Evolutionary conservation across 2,797 vertebrate species (phyloP).

Genomic region (Corythornis leucogaster): DNA sequence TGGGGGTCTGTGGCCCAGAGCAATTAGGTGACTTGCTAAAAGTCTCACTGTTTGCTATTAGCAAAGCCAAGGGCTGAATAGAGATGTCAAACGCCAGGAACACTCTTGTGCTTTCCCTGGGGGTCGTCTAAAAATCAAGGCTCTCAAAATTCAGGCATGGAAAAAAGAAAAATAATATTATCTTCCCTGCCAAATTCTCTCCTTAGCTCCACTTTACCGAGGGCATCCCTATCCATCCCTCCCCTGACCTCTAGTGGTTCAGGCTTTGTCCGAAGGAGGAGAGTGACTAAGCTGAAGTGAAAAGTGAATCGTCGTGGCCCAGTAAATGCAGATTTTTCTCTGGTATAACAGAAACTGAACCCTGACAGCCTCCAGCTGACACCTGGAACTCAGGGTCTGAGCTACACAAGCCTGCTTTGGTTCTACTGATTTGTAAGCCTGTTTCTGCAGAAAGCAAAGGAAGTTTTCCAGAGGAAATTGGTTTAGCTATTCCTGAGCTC

Average conservation of each 20-base stretch:
- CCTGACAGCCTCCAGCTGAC: not conserved
- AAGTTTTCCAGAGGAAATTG: not conserved
- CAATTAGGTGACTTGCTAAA: not conserved
- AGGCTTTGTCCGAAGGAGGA: not conserved
- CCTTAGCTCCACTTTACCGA: not conserved
- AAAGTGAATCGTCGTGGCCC: not conserved
- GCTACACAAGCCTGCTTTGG: not conserved
- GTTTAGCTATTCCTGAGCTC: not conserved
- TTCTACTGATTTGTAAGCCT: not conserved
- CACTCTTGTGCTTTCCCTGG: not conserved
- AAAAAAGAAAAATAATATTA: not conserved
- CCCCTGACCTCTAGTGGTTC: constrained; percentile 22
- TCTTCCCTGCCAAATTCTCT: not conserved
- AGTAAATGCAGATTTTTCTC: not conserved
- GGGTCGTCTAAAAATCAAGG: not conserved
- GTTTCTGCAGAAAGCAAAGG: not conserved
- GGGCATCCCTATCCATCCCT: not conserved
- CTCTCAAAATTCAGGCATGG: not conserved
- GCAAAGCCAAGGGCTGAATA: not conserved
- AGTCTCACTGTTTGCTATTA: not conserved
- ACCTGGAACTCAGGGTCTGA: not conserved
- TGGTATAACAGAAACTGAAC: not conserved
- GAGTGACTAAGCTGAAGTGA: not conserved
- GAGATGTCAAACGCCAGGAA: not conserved
- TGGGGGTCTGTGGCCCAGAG: not conserved